Evolutionary conservation across 2,888 invertebrate species (phyloP), one percentile per base, ranked within the genome.

Genomic region (Trissolcus brochymenae): DNA sequence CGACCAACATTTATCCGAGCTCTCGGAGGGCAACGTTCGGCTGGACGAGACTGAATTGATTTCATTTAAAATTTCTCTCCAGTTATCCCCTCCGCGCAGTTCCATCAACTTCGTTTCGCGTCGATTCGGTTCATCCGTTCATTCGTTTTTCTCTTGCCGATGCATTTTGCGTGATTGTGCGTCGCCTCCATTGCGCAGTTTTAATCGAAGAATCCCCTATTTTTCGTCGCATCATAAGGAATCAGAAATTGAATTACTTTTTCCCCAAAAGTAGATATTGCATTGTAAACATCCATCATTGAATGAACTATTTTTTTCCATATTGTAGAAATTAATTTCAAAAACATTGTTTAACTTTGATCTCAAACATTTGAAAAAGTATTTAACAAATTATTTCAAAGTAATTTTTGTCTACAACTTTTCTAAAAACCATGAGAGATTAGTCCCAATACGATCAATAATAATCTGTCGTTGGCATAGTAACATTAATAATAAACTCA

Each of bases 31-130:
- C 85, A 87, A 87, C 86, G 84, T 85, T 86, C 83, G 84, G 84
- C 86, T 84, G 87, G 87, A 86, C 87, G 85, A 83, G 85, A 86
- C 86, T 83, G 87, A 88, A 88, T 89, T 89, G 88, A 89, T 89
- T 89, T 88, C 88, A 85, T 88, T 88, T 88, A 85, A 87, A 88
- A 86, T 85, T 82, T 84, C 78, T 77, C 76, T 70, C 59, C 77
- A 59, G 60, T 76, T 72, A 57, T 64, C 68, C 75, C 81, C 81
- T 80, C 81, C 78, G 64, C 55, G 73, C 80, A 81, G 80, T 81
- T 80, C 82, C 76, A 78, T 82, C 79, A 81, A 81, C 82, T 80
- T 81, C 77, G 70, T 76, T 74, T 79, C 67, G 56, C 77, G 76
- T 76, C 62, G 74, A 68, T 74, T 71, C 74, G 72, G 76, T 77